phyloP scores from a whole-genome alignment of 2,113 vertebrate species.

The Camarhynchus parvulus region DNA sequence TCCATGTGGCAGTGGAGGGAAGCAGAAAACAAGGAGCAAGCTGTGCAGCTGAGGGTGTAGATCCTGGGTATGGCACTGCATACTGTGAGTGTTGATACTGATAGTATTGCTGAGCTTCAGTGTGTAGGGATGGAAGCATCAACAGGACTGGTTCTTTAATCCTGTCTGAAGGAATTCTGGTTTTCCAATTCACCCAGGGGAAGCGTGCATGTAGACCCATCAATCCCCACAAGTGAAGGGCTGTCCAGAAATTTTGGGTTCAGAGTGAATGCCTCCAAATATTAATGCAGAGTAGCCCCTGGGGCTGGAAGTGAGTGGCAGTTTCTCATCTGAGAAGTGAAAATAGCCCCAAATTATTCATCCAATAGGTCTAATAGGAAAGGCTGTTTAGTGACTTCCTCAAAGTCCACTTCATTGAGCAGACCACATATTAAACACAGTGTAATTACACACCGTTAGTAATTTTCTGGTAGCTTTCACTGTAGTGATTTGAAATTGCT shows the following conservation, averaged over 20 bases:
- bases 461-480: neutral
- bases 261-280: neutral
- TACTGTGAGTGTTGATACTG: neutral
- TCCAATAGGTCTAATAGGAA: neutral
- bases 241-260: neutral
- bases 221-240: accelerated
- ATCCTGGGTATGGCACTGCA: neutral
- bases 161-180: accelerated
- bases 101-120: neutral
- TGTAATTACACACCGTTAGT: neutral
- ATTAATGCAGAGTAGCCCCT: neutral
- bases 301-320: neutral
- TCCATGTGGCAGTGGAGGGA: neutral
- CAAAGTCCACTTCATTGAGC: neutral
- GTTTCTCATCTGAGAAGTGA: neutral
- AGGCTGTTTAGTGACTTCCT: neutral
- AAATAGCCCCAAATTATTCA: neutral
- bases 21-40: neutral
- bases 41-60: neutral
- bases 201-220: accelerated
- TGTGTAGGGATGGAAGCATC: neutral
- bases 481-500: neutral
- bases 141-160: neutral
- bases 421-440: neutral
- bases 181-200: accelerated